phyloP scores from a whole-genome alignment of 2,888 invertebrate species.

The Xestia rhomboidea region DNA sequence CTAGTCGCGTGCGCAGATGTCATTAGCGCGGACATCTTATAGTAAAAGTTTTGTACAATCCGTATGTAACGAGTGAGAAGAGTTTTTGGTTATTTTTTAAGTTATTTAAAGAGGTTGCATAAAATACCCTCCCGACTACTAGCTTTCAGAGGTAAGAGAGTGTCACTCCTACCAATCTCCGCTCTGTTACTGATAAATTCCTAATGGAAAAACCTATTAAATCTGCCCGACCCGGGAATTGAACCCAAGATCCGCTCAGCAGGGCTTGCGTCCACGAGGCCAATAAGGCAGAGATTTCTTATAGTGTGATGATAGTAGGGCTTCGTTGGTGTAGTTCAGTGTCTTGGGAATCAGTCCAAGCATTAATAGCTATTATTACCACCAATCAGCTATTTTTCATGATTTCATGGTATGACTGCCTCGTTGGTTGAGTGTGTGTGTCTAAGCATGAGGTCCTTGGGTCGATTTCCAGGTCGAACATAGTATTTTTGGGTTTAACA shows the following conservation, averaged over 20 bases:
- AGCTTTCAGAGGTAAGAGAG: neutral
- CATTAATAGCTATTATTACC: neutral
- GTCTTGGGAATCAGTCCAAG: neutral
- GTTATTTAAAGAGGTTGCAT: neutral
- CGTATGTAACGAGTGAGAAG: neutral
- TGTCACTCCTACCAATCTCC: neutral
- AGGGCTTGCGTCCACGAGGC: neutral
- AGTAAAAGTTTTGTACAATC: conserved; percentile 52
- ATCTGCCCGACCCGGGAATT: neutral
- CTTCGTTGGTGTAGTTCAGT: no score
- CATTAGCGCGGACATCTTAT: conserved; percentile 34
- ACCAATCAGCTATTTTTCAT: no score
- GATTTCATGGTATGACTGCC: no score
- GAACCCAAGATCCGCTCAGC: neutral
- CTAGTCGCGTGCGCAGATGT: conserved; percentile 44
- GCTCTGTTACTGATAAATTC: neutral
- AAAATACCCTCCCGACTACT: neutral
- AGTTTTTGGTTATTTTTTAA: conserved; percentile 13
- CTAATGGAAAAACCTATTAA: neutral
- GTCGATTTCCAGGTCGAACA: no score
- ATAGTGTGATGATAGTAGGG: no score
- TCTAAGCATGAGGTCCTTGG: no score
- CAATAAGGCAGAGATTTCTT: neutral
- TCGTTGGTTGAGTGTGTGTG: no score
- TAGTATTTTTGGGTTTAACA: no score